Evolutionary conservation across 2,113 vertebrate genomes (phyloP), one percentile per base, ranked within the genome.

Genomic region (sheep (Ovis aries)): DNA sequence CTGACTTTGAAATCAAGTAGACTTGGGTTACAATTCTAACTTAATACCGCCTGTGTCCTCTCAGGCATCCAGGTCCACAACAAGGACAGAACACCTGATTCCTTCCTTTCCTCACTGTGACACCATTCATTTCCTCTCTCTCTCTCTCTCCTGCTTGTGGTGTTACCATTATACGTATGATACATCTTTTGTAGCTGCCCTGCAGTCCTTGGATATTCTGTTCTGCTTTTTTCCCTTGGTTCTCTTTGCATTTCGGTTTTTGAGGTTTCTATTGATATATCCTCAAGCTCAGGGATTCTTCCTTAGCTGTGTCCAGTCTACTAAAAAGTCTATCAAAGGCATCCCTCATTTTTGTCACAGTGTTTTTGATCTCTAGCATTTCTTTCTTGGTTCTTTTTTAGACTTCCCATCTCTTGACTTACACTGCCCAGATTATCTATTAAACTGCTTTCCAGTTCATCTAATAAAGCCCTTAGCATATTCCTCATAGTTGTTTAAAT

Each of bases 141-240:
- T 45, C 36, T 36, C 12, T 48, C 11, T 82, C 11, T 67, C 52
- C 74, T 57, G 29, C 40, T 52, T 33, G 40, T 50, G 60, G 52
- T 27, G 83, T 84, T 40, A 59, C 40, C 53, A 52, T 36, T 52
- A 13, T 15, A 17, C 0, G 0, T 17, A 84, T 17, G n/a, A 50
- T 74, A 40, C 4, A 52, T 31, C 78, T 81, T 50, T 81, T 81
- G 78, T 17, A 52, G 45, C 21, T 81, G 45, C 45, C 78, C 45
- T 81, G 78, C 45, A 81, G 45, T 33, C 29, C 78, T 81, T 21
- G 5, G 29, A 33, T 21, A 81, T 52, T 81, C 78, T 80, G 77
- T 50, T 50, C 45, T 50, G 9, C 3, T 21, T 21, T 50, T 50
- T 52, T 7, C 10, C 78, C 78, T 81, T 81, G 50, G 78, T 52